phyloP scores from a whole-genome alignment of 1,140 invertebrate species.

The Halictus rubicundus region DNA sequence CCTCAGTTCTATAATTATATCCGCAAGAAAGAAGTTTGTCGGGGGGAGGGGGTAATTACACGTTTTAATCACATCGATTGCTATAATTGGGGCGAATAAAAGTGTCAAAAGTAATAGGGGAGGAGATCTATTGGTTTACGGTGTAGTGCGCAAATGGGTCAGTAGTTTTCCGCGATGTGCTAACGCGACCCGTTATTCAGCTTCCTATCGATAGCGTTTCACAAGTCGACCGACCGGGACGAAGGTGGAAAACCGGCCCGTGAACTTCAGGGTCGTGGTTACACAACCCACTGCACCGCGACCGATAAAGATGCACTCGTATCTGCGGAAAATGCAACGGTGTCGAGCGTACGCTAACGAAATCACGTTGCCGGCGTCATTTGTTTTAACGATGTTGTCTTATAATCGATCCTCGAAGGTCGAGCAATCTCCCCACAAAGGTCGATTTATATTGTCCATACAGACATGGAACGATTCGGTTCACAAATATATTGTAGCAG shows the following conservation, averaged over 20 bases:
- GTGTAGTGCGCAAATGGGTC: constrained; percentile 28
- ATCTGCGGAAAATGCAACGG: neutral
- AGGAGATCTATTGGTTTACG: constrained; percentile 6
- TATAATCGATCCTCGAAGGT: neutral
- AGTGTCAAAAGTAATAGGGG: neutral
- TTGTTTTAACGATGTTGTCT: constrained; percentile 1
- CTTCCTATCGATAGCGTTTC: constrained; percentile 23
- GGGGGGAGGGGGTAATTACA: no score
- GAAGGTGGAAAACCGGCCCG: neutral
- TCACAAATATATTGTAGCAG: no score
- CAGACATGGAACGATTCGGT: neutral
- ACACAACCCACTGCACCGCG: neutral
- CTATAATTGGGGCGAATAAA: neutral
- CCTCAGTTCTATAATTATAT: no score
- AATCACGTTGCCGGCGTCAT: neutral
- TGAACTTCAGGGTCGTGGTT: constrained; percentile 49
- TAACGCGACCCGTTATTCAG: constrained; percentile 30
- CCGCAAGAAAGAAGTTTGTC: neutral
- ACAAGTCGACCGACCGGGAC: constrained; percentile 1
- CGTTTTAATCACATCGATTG: neutral
- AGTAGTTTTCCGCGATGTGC: constrained; percentile 19
- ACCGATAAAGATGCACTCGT: neutral
- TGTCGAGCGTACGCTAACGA: neutral
- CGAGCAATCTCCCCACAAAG: neutral
- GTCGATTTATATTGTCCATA: neutral